Evolutionary conservation across 2,113 vertebrate genomes (phyloP), one percentile per base, ranked within the genome.

Genomic region (Callocephalon fimbriatum): DNA sequence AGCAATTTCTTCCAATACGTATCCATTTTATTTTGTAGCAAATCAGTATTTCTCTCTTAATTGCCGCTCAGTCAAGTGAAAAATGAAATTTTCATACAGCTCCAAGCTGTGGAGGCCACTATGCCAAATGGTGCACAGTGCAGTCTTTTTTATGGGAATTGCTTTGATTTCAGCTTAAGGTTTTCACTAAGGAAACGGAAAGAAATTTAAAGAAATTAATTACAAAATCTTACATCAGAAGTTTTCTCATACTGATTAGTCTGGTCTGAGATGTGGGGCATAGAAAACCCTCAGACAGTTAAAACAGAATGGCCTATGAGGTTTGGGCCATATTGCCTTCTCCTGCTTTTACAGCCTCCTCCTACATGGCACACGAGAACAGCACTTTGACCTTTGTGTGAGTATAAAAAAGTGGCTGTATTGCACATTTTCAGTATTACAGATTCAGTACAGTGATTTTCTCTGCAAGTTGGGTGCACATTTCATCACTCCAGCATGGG

Each of bases 1-100:
- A 78, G 78, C 58, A 84, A 29, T 85, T 95, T 86, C 63, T 90
- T 47, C 50, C 35, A 73, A 74, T 62, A 82, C 3, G 1, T 63
- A 86, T 71, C 78, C 17, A 1, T 81, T 89, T 95, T 93, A 87
- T 95, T 91, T 95, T 86, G 75, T 82, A 89, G 87, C 74, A 92
- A 79, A 93, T 92, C 91, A 95, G 77, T 93, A 94, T 90, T 94
- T 93, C 95, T 86, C 40, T 96, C 68, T 95, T 95, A 95, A 97
- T 96, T 95, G 78, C 68, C 8, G 2, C 74, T 93, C 56, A 44
- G 88, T 93, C 86, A 58, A 94, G 74, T 93, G 74, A 68, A 88
- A 96, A 85, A 96, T 95, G 72, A 95, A 97, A 95, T 92, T 96
- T 94, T 90, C 74, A 54, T 92, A 70, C 75, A 62, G 63, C 82